phyloP scores from a whole-genome alignment of 2,888 invertebrate genomes.

The Julus scandinavius region DNA sequence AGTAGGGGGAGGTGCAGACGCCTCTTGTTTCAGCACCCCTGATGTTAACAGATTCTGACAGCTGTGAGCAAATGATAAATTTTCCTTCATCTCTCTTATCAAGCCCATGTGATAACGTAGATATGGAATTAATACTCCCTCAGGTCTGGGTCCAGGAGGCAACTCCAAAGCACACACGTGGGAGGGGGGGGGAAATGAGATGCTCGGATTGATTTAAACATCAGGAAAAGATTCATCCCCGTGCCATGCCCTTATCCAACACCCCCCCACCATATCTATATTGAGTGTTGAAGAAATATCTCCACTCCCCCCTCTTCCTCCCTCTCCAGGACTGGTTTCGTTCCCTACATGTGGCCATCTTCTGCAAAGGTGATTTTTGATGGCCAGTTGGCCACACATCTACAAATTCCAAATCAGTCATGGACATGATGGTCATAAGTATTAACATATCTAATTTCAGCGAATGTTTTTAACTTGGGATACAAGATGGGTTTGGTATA shows the following conservation, averaged over 20 bases:
- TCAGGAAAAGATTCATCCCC: constrained; percentile 26
- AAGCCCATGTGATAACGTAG: constrained; percentile 53
- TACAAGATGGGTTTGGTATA: too few relatives aligned
- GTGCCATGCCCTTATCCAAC: too few relatives aligned
- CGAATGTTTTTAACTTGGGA: too few relatives aligned
- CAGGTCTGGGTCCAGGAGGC: constrained; percentile 45
- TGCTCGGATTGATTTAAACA: constrained; percentile 47
- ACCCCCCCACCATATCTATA: not conserved
- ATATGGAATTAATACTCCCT: constrained; percentile 53
- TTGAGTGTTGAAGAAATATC: not conserved
- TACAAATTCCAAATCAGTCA: too few relatives aligned
- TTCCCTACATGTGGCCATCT: not conserved
- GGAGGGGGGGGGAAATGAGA: constrained; percentile 49
- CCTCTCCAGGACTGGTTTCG: not conserved
- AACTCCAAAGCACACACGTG: constrained; percentile 13
- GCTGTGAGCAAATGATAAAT: constrained; percentile 58
- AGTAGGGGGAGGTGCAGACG: constrained; percentile 21
- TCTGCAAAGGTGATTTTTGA: constrained; percentile 13
- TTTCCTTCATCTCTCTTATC: constrained; percentile 56
- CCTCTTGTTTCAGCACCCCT: constrained; percentile 43
- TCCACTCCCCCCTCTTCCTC: not conserved
- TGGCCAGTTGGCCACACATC: not conserved
- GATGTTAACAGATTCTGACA: constrained; percentile 57
- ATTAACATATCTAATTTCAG: too few relatives aligned
- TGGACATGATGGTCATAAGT: too few relatives aligned